Conservation (phyloP, 2,888 invertebrate species). For the Disparrhopalites patrizii region DNA sequence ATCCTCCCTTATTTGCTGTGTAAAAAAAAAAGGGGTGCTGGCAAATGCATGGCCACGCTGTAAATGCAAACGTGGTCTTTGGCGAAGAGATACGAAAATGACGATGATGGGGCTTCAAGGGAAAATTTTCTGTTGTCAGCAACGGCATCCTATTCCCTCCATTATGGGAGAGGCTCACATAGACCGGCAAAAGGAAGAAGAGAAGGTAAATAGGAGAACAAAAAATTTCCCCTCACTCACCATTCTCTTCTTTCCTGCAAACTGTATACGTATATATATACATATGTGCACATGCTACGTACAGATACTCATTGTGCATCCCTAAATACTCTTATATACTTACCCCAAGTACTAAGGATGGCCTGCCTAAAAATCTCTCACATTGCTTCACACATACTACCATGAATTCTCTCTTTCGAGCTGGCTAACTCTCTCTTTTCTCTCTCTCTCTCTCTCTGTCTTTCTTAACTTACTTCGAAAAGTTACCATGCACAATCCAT, state of each 20-base stretch:
- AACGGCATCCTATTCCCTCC: constrained; percentile 2
- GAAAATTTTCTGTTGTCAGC: constrained; percentile 6
- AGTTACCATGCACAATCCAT: not conserved
- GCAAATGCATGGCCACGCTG: not conserved
- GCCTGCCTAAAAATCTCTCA: not conserved
- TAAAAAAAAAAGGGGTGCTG: no score
- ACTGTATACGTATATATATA: not conserved
- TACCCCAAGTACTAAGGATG: constrained; percentile 1
- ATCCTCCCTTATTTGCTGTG: no score
- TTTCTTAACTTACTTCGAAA: constrained; percentile 8
- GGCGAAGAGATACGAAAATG: not conserved
- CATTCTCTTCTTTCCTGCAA: no score
- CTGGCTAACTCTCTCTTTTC: not conserved
- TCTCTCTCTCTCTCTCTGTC: constrained; percentile 12
- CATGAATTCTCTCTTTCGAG: constrained; percentile 9
- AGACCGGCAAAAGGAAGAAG: not conserved
- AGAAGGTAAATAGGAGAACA: constrained; percentile 20
- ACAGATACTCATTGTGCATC: not conserved
- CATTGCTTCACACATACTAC: constrained; percentile 11
- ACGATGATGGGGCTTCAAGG: constrained; percentile 16
- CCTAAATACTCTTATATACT: constrained; percentile 4
- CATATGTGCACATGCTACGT: not conserved
- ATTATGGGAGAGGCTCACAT: not conserved
- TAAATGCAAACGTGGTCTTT: constrained; percentile 12
- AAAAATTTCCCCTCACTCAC: constrained; percentile 17